A percentile compares a stretch with the other conserved stretches of the same genome.
phyloP scores from a whole-genome alignment of 2,888 invertebrate species.

The Ectemnius lituratus region DNA sequence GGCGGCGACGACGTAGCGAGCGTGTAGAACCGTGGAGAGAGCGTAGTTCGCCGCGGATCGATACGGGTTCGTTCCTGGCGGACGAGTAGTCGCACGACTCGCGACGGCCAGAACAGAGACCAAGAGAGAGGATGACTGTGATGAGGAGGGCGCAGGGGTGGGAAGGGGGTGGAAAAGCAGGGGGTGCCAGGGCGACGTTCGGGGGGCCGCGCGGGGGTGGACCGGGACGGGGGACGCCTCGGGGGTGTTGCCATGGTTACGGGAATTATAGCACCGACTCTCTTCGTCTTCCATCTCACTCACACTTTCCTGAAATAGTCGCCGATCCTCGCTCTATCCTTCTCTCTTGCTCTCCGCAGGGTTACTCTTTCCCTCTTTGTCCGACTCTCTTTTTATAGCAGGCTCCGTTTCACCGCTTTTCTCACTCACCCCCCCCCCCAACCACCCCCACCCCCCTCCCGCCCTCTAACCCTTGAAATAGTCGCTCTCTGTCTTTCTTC shows the following conservation, averaged over 20 bases:
- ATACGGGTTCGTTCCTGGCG: too few species aligned
- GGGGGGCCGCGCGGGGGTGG: constrained; percentile 66
- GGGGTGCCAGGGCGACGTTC: constrained; percentile 31
- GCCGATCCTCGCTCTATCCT: neutral
- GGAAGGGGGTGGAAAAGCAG: constrained; percentile 35
- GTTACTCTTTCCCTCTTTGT: constrained; percentile 4
- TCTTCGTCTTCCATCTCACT: constrained; percentile 9
- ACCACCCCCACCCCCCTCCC: too few species aligned
- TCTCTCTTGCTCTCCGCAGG: constrained; percentile 2
- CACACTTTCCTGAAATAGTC: constrained; percentile 1
- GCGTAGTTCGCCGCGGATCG: neutral
- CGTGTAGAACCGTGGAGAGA: constrained; percentile 13
- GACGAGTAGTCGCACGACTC: too few species aligned
- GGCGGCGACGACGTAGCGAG: constrained; percentile 5
- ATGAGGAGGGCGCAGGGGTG: constrained; percentile 64
- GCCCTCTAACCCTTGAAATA: too few species aligned
- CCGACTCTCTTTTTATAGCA: constrained; percentile 1
- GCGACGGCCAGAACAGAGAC: neutral
- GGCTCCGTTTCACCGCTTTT: constrained; percentile 9
- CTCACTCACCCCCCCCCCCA: neutral
- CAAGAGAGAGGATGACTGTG: constrained; percentile 56
- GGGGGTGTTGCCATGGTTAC: constrained; percentile 74
- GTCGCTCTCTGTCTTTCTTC: too few species aligned
- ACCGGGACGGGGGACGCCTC: constrained; percentile 69
- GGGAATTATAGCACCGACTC: constrained; percentile 66